These are phyloP conservation scores for Alviniconcha marisindica DNA, from an alignment of 1,140 invertebrate genomes.

Conservation along the genomic window DNA sequence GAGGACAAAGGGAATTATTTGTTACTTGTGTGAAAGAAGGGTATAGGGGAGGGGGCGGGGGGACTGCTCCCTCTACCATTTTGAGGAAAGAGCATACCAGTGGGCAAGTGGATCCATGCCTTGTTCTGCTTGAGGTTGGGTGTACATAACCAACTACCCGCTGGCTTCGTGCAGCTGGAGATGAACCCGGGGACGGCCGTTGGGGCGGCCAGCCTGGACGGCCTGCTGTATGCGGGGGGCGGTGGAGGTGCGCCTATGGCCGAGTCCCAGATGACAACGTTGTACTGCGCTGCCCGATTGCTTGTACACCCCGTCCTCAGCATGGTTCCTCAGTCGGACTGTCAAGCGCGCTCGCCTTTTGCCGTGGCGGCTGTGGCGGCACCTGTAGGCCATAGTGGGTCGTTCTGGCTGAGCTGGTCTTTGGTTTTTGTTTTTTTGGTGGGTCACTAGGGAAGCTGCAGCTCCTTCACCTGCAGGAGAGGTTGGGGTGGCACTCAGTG, in stretches of 20 bases:
- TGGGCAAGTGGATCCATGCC: no score
- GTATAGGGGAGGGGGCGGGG: neutral
- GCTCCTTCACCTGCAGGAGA: no score
- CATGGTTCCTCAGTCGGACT: conserved; percentile 80
- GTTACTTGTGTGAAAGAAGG: no score
- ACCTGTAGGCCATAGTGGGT: conserved; percentile 89
- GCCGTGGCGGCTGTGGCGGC: conserved; percentile 91
- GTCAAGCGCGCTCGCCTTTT: conserved; percentile 91
- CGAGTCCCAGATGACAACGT: conserved; percentile 80
- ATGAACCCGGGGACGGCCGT: conserved; percentile 74
- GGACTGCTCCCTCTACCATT: neutral
- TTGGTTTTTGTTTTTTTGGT: neutral
- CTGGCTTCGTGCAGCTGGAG: conserved; percentile 51
- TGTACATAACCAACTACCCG: neutral
- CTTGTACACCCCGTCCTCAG: conserved; percentile 88
- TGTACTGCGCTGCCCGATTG: conserved; percentile 90
- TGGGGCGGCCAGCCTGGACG: conserved; percentile 65
- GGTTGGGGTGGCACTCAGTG: no score
- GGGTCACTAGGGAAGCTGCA: no score
- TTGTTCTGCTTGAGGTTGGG: neutral
- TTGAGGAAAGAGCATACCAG: neutral
- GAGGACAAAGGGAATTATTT: no score
- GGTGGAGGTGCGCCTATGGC: conserved; percentile 80
- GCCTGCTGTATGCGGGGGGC: conserved; percentile 71
- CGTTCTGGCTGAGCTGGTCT: neutral